Conservation (phyloP, 2,113 vertebrate genomes). For the Toxotes chatareus region DNA sequence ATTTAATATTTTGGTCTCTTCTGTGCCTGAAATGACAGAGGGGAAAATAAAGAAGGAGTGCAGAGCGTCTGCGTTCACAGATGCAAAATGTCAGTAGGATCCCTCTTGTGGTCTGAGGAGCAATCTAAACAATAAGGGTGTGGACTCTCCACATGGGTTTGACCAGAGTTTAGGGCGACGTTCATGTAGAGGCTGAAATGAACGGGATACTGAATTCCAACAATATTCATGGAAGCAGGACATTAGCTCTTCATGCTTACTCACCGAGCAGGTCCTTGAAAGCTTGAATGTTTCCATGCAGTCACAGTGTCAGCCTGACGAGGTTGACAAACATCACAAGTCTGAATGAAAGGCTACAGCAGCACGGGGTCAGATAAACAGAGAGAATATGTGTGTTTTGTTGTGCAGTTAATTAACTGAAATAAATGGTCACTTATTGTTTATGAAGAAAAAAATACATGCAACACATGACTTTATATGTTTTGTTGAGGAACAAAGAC, state of each 20-base stretch:
- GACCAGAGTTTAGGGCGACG: constrained; percentile 4
- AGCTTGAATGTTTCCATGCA: neutral
- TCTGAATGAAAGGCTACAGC: neutral
- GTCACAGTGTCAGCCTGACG: neutral
- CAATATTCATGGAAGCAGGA: neutral
- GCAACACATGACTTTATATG: neutral
- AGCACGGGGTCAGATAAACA: neutral
- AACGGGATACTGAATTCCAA: neutral
- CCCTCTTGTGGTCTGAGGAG: constrained; percentile 67
- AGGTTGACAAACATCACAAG: too few relatives aligned
- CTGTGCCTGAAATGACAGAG: constrained; percentile 38
- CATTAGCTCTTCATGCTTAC: too few relatives aligned
- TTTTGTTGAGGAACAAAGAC: neutral
- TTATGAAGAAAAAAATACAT: too few relatives aligned
- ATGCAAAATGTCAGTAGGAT: constrained; percentile 44
- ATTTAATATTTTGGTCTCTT: constrained; percentile 29
- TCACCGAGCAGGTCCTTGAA: neutral
- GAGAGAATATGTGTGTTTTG: neutral
- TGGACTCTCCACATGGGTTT: constrained; percentile 11
- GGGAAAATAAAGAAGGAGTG: constrained; percentile 16
- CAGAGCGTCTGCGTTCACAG: neutral
- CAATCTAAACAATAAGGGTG: constrained; percentile 33
- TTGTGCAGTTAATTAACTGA: too few relatives aligned
- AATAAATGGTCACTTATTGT: too few relatives aligned
- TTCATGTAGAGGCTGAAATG: constrained; percentile 15